Percentiles rank a stretch among this genome's conserved stretches.
Evolutionary conservation across 2,113 vertebrate genomes (phyloP).

Genomic region (Egretta garzetta): DNA sequence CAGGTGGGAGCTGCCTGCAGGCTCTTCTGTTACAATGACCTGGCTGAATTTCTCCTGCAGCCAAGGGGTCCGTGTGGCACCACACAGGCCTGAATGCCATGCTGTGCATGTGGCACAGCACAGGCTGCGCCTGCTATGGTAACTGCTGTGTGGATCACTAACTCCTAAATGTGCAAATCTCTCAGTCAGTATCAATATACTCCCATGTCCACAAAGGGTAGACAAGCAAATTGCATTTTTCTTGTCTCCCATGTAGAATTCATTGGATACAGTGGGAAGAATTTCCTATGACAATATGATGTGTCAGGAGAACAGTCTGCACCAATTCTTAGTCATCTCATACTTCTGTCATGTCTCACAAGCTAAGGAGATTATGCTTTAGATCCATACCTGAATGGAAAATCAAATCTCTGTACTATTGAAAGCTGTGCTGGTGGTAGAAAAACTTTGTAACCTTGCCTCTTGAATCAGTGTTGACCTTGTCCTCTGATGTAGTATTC

Average conservation of each 20-base stretch:
- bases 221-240: background rate
- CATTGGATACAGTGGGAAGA: background rate
- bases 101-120: accelerated
- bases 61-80: background rate
- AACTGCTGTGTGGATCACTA: background rate
- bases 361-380: background rate
- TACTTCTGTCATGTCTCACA: background rate
- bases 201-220: background rate
- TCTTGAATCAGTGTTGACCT: background rate
- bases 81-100: accelerated
- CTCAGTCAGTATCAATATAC: background rate
- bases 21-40: background rate
- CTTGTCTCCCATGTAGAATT: background rate
- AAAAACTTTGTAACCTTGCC: background rate
- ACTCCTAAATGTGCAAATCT: background rate
- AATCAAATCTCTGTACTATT: background rate
- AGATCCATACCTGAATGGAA: background rate
- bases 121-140: background rate
- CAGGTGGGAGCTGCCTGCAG: background rate
- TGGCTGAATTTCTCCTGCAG: background rate
- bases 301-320: background rate
- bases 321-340: background rate
- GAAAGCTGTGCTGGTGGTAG: background rate
- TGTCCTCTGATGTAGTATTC: background rate
- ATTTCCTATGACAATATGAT: background rate